Evolutionary conservation across 2,888 invertebrate species (phyloP).

Genomic region (Amorpha juglandis): DNA sequence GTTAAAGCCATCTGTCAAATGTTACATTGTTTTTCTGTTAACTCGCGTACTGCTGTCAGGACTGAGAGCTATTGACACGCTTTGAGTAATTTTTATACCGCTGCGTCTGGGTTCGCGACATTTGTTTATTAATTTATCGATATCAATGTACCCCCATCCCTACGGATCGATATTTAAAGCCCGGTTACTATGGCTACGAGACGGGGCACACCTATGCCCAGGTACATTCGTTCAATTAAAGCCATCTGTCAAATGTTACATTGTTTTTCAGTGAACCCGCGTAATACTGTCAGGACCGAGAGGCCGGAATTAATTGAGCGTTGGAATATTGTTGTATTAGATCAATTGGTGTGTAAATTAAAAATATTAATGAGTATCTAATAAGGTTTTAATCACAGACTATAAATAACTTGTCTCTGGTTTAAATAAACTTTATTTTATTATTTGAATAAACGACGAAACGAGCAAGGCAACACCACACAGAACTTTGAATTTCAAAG

Average conservation of each 20-base stretch:
- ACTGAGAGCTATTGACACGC: not conserved
- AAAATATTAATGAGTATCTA: too few species aligned
- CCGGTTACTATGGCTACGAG: constrained; percentile 41
- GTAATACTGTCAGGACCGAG: not conserved
- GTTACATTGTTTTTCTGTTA: constrained; percentile 21
- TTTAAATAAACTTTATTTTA: too few species aligned
- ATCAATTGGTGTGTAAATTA: too few species aligned
- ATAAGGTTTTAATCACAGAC: too few species aligned
- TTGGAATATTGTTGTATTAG: not conserved
- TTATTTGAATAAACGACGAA: too few species aligned
- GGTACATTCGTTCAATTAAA: constrained; percentile 27
- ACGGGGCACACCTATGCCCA: constrained; percentile 35
- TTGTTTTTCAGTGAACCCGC: constrained; percentile 21
- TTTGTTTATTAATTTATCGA: constrained; percentile 4
- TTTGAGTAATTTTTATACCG: too few species aligned
- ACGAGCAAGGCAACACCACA: too few species aligned
- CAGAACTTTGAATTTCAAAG: too few species aligned
- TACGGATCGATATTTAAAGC: constrained; percentile 41
- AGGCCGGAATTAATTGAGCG: not conserved
- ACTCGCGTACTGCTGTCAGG: not conserved
- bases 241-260: constrained; percentile 31
- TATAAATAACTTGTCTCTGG: too few species aligned
- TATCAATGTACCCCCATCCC: constrained; percentile 29
- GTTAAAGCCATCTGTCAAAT: constrained; percentile 33
- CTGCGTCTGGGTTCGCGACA: not conserved